Base-by-base conservation (phyloP, 2,113 vertebrate genomes). In the Haemorhous mexicanus region DNA sequence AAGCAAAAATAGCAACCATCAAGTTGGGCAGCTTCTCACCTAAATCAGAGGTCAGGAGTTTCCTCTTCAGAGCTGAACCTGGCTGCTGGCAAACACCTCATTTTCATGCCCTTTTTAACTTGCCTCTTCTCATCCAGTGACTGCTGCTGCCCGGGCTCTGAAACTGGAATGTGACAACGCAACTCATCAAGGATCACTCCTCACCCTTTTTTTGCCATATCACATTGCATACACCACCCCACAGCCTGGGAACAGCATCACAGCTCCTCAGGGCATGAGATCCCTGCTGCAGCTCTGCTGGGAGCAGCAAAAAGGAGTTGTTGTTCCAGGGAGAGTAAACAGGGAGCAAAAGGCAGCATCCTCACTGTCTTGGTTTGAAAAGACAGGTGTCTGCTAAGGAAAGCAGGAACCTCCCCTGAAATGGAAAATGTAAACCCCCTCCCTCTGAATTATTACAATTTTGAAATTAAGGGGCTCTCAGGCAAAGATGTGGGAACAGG, bases 191-290 rank as follows among this genome's bases (percentile, higher is more conserved):
- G 5, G 27, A 11, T 32, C 22, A 7, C 15, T 43, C 16, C 11
- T n/a, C 22, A 58, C 19, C 24, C 20, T 10, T 33, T 20, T 24
- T 35, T 20, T 21, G 3, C 41, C 5, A 2, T 7, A 13, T 15
- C 27, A 5, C 2, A 2, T 8, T 3, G 0, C 41, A 23, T 1
- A 5, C 12, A 7, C 0, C 1, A 14, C 22, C 56, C 41, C 4
- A 32, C 27, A 24, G 33, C 56, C 28, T 2, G 4, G 47, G 18
- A 33, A 47, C 27, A 37, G 44, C 58, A 43, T 14, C 58, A 3
- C 27, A 73, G 37, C 59, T 46, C 66, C 66, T 41, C n/a, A 41
- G 70, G 53, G 20, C 0, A 0, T 0, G 2, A n/a, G 6, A 8
- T 3, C 28, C 11, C n/a, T 79, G 26, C 56, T 59, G 1, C 5